A percentile compares a stretch with the other conserved stretches of the same genome.
phyloP scores from a whole-genome alignment of 2,888 invertebrate genomes.

The Lycocerus yunnanus region DNA sequence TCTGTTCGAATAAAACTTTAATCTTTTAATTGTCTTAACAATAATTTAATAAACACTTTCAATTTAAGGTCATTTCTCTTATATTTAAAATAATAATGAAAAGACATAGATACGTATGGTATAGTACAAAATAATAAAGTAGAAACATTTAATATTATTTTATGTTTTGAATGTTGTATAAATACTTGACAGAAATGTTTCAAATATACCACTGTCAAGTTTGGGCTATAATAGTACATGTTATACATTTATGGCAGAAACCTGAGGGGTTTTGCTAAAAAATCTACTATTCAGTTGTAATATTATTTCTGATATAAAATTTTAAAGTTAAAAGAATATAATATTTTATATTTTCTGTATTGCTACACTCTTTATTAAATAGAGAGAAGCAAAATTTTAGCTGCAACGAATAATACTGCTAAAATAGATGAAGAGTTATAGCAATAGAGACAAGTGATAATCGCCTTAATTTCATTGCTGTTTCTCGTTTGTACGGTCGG shows the following conservation, averaged over 20 bases:
- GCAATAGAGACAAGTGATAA: conserved; percentile 55
- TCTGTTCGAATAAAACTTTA: too few species aligned
- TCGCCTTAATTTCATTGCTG: conserved; percentile 55
- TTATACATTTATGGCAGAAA: conserved; percentile 22
- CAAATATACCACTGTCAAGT: conserved; percentile 19
- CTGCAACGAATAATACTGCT: background rate
- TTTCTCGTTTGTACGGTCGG: conserved; percentile 40
- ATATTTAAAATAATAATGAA: background rate
- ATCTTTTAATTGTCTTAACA: too few species aligned
- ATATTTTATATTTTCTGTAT: background rate
- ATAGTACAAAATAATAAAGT: background rate
- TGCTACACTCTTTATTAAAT: background rate
- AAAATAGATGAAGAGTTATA: conserved; percentile 55
- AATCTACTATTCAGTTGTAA: background rate
- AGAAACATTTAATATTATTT: background rate
- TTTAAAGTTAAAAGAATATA: background rate
- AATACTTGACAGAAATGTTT: conserved; percentile 29
- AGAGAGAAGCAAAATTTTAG: background rate
- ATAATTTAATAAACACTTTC: too few species aligned
- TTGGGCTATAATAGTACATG: conserved; percentile 20
- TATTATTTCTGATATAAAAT: background rate
- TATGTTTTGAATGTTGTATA: conserved; percentile 8
- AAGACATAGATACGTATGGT: background rate
- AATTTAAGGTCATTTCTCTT: background rate
- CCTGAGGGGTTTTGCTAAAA: conserved; percentile 15